Conservation (phyloP, 2,888 invertebrate genomes). For the Tholera decimalis region DNA sequence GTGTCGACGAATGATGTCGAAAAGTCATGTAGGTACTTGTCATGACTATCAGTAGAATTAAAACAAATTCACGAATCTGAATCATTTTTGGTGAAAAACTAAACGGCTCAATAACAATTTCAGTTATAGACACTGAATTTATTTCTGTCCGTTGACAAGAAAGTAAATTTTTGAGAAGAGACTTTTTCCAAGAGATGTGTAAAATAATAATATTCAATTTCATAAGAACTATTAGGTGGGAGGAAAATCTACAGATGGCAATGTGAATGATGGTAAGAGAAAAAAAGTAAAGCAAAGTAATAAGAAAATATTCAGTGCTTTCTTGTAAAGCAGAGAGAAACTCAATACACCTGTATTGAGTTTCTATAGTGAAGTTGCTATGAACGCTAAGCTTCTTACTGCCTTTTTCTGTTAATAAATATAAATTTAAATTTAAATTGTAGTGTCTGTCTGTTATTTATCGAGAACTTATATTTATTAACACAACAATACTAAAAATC, state of each 20-base stretch:
- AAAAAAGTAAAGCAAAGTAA: neutral
- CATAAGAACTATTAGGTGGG: neutral
- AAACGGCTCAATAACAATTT: too few relatives aligned
- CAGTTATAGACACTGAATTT: too few relatives aligned
- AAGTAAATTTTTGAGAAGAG: too few relatives aligned
- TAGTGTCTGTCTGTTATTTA: too few relatives aligned
- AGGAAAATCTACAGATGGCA: neutral
- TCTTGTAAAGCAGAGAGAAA: neutral
- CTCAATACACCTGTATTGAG: slow-evolving; percentile 3
- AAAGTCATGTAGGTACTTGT: neutral
- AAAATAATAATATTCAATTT: neutral
- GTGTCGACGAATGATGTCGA: neutral
- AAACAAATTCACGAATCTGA: too few relatives aligned
- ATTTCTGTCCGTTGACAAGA: too few relatives aligned
- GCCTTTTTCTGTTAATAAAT: slow-evolving; percentile 3
- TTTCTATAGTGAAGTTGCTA: slow-evolving; percentile 11
- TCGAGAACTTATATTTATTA: too few relatives aligned
- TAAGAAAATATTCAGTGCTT: slow-evolving; percentile 21
- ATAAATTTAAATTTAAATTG: too few relatives aligned
- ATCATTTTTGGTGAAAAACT: too few relatives aligned
- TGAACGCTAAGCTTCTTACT: slow-evolving; percentile 30
- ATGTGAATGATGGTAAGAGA: neutral
- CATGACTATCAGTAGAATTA: neutral
- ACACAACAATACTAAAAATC: too few relatives aligned
- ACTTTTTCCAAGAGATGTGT: neutral